Conservation (phyloP, 2,113 vertebrate genomes). For the Alexandromys fortis region DNA sequence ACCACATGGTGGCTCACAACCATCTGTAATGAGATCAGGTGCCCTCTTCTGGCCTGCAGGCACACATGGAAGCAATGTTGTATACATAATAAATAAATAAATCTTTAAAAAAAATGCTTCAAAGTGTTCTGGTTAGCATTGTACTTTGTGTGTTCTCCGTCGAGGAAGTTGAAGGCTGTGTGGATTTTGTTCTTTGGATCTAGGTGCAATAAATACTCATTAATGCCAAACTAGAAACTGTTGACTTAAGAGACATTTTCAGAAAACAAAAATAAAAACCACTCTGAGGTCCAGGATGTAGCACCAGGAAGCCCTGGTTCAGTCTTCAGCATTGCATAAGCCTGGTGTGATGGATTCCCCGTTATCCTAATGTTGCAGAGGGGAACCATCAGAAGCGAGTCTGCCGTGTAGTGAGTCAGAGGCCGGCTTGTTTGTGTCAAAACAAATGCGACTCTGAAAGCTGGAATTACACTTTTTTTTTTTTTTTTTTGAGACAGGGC, state of each 20-base stretch:
- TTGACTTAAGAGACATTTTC: not conserved
- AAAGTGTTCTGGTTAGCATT: slow-evolving; percentile 30
- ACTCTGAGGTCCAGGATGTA: not conserved
- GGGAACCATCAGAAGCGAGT: not conserved
- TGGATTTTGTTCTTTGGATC: slow-evolving; percentile 50
- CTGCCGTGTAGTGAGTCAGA: not conserved
- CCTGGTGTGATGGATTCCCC: not conserved
- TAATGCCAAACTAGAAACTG: slow-evolving; percentile 44
- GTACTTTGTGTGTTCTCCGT: slow-evolving; percentile 50
- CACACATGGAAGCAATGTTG: no score
- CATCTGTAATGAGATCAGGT: no score
- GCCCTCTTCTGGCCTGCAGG: no score
- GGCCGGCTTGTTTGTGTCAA: not conserved
- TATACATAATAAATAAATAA: no score
- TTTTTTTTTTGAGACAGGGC: not conserved
- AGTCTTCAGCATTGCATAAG: not conserved
- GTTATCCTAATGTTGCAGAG: no score
- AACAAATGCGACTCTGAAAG: not conserved
- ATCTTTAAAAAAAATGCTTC: not conserved
- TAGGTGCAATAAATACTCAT: slow-evolving; percentile 32
- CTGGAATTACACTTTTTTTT: slow-evolving; percentile 4
- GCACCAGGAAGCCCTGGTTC: not conserved
- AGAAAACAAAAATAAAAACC: not conserved
- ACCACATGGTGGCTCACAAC: no score
- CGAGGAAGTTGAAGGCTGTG: slow-evolving; percentile 31